A percentile compares a stretch with the other conserved stretches of the same genome.
These are phyloP conservation scores for Limosa lapponica DNA, from an alignment of 2,797 vertebrate genomes.

Conservation along the genomic window DNA sequence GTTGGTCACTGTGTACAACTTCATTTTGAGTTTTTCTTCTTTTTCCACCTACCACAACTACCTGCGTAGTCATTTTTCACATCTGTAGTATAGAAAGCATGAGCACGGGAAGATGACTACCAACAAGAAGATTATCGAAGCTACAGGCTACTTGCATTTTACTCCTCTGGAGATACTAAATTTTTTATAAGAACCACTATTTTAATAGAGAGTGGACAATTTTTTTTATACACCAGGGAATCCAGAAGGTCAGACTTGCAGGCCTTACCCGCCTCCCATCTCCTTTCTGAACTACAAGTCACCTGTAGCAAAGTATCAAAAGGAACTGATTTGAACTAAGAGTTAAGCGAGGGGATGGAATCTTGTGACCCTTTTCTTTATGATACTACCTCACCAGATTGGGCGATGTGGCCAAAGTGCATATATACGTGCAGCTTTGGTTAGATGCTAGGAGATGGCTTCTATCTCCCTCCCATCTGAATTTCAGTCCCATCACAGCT, in stretches of 20 bases:
- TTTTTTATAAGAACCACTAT: background rate
- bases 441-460: background rate
- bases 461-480: background rate
- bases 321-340: background rate
- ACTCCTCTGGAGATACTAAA: background rate
- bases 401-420: background rate
- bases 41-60: background rate
- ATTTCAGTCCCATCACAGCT: background rate
- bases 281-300: background rate
- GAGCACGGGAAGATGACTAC: background rate
- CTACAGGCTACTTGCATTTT: background rate
- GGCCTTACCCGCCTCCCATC: background rate
- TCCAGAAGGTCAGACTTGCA: background rate
- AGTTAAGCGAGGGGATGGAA: background rate
- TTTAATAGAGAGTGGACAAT: background rate
- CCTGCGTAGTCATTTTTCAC: background rate
- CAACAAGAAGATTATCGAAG: background rate
- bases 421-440: background rate
- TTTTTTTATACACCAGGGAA: background rate
- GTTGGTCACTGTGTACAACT: background rate
- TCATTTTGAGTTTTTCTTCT: background rate
- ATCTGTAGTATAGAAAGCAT: background rate
- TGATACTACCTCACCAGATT: background rate
- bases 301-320: background rate
- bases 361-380: background rate